A percentile compares a stretch with the other conserved stretches of the same genome.
Evolutionary conservation across 2,113 vertebrate genomes (phyloP).

Genomic region (Suncus etruscus): DNA sequence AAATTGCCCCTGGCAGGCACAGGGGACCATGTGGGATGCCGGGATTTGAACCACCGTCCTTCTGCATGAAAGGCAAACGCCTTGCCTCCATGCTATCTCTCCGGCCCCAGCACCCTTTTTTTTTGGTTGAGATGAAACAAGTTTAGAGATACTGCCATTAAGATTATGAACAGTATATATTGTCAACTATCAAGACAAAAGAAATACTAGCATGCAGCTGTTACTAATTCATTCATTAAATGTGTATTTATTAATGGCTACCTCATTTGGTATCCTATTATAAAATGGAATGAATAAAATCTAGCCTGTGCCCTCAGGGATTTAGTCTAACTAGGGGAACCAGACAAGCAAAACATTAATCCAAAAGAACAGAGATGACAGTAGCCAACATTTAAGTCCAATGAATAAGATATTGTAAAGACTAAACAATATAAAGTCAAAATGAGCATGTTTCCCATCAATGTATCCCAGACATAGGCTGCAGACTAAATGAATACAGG

Average conservation of each 20-base stretch:
- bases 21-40: too few species aligned
- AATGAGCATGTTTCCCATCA: background rate
- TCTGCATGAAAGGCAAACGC: too few species aligned
- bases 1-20: too few species aligned
- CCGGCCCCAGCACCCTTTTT: too few species aligned
- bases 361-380: background rate
- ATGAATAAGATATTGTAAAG: conserved; percentile 9
- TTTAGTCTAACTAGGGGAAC: background rate
- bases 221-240: conserved; percentile 32
- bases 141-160: conserved; percentile 18
- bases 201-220: conserved; percentile 22
- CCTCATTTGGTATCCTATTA: background rate
- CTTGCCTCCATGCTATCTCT: too few species aligned
- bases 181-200: conserved; percentile 29
- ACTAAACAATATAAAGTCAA: background rate
- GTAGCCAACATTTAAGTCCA: background rate
- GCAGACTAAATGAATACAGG: background rate
- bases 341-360: conserved; percentile 43
- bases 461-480: background rate
- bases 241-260: conserved; percentile 14
- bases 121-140: conserved; percentile 1
- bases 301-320: background rate
- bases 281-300: background rate
- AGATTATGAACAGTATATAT: conserved; percentile 38
- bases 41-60: too few species aligned